Percentiles rank a stretch among this genome's conserved stretches.
phyloP scores from a whole-genome alignment of 2,797 vertebrate species.

The Pangasius mekongensis region DNA sequence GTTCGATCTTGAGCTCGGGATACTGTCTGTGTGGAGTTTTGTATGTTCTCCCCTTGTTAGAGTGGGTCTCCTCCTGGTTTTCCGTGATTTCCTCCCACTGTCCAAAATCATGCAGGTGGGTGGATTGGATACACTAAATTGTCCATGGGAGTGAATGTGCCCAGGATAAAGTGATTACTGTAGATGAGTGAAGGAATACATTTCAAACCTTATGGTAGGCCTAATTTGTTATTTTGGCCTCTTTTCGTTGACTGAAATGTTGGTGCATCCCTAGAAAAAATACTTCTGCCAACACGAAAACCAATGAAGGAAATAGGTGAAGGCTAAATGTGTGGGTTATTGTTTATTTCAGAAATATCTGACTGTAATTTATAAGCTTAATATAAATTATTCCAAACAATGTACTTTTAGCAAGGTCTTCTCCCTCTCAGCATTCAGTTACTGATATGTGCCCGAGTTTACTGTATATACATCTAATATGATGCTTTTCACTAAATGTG shows the following conservation, averaged over 20 bases:
- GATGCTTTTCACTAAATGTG: neutral
- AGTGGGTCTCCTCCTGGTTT: neutral
- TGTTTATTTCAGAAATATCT: neutral
- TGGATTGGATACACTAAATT: neutral
- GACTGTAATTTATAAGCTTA: neutral
- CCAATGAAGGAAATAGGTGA: neutral
- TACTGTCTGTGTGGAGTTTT: neutral
- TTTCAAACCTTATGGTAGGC: neutral
- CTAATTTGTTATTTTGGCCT: neutral
- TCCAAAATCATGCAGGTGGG: neutral
- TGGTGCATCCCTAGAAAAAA: neutral
- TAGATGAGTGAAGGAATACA: neutral
- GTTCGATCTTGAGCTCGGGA: neutral
- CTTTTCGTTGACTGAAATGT: neutral
- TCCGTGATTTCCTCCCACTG: neutral
- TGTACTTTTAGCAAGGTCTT: neutral
- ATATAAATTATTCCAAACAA: neutral
- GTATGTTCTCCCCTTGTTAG: neutral
- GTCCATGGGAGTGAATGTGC: neutral
- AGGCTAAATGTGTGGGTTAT: neutral
- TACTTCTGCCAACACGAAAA: neutral
- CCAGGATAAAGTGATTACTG: neutral
- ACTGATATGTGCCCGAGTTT: neutral
- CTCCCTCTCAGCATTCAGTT: neutral
- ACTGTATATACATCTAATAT: neutral